Percentiles rank a stretch among this genome's conserved stretches.
phyloP scores from a whole-genome alignment of 2,797 vertebrate genomes.

The Sardinella longiceps region DNA sequence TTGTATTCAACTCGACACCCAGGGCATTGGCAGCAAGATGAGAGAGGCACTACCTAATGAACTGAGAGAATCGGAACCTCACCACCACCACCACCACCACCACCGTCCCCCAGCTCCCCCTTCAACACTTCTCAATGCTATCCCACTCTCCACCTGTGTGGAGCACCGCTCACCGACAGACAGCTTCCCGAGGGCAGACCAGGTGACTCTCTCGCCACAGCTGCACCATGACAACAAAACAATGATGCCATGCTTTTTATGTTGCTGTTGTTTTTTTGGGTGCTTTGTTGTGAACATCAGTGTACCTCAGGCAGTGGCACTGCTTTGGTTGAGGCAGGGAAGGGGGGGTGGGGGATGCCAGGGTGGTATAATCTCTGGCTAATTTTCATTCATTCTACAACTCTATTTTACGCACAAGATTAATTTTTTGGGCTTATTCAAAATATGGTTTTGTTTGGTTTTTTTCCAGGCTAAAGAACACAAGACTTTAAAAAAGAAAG shows the following conservation, averaged over 20 bases:
- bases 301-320: background rate
- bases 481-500: background rate
- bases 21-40: background rate
- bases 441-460: background rate
- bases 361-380: background rate
- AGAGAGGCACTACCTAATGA: constrained; percentile 4
- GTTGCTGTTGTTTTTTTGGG: background rate
- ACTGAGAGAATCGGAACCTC: background rate
- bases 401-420: background rate
- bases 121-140: background rate
- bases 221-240: constrained; percentile 21
- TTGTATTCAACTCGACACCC: background rate
- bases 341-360: no score
- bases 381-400: background rate
- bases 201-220: constrained; percentile 20
- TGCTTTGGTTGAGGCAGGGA: background rate
- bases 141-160: background rate
- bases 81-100: no score
- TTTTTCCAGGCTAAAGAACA: background rate
- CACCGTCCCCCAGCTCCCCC: background rate
- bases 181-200: constrained; percentile 1
- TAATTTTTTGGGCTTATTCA: background rate
- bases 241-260: background rate
- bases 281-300: background rate
- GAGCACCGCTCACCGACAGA: background rate